Base-by-base conservation (phyloP, 2,113 vertebrate species). In the Elgaria multicarinata region DNA sequence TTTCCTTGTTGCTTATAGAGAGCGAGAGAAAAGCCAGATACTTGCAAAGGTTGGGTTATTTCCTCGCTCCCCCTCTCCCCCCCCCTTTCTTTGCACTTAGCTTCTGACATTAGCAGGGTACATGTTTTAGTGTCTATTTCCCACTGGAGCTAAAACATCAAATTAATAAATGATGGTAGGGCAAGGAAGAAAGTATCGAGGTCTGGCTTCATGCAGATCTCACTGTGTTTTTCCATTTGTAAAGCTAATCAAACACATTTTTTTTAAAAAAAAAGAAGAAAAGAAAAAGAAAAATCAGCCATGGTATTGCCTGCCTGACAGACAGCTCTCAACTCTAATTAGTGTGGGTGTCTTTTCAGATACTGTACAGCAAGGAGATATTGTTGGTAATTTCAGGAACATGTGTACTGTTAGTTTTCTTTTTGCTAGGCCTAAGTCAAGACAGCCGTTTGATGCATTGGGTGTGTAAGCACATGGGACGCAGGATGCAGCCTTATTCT, bases 241-340 rank as follows among this genome's bases (percentile, higher is more conserved):
- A 95, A 94, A 94, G 85, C 67, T 95, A 93, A 92, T 94, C 91
- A 93, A 89, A 87, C 53, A 86, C 74, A 89, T 92, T 87, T n/a
- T 79, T 93, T 85, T n/a, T n/a, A n/a, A n/a, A n/a, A n/a, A n/a
- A 26, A 2, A 55, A 55, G 39, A 8, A 58, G 55, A 5, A 24
- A 50, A 42, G 7, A 42, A 39, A 18, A 28, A 28, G 42, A 44
- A 93, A 90, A n/a, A 50, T 93, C 87, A 77, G 69, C 87, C 58
- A 89, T 16, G 83, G 78, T 89, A 93, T 93, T 88, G 42, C 85
- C 91, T 92, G 81, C 89, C 87, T 92, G 87, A 91, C 88, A 89
- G 91, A 42, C 81, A 94, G 71, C 46, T 94, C 94, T 93, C 74
- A 89, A 89, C 87, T 55, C 39, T 84, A 90, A 91, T 92, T 93